phyloP scores from a whole-genome alignment of 2,113 vertebrate species.

The Phaethon lepturus region DNA sequence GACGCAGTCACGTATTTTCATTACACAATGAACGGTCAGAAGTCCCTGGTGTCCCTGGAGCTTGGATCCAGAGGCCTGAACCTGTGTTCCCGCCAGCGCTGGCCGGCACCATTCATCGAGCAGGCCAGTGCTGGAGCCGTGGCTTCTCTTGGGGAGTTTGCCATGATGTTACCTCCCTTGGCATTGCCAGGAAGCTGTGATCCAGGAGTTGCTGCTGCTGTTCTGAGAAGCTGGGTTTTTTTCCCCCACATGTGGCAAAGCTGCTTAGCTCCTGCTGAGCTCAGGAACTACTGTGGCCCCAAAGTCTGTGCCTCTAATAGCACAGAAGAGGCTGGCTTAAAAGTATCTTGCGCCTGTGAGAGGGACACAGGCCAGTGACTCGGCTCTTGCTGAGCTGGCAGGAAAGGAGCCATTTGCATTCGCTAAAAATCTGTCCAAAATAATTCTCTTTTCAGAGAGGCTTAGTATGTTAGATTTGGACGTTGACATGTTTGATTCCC shows the following conservation, averaged over 20 bases:
- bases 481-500: neutral
- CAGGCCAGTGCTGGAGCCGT: neutral
- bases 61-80: neutral
- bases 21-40: neutral
- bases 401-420: neutral
- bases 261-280: neutral
- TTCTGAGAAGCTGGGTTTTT: neutral
- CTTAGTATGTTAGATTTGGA: neutral
- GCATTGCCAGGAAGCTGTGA: neutral
- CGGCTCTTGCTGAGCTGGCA: neutral
- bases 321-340: neutral
- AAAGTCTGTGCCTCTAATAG: neutral
- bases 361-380: neutral
- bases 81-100: rapidly evolving
- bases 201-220: neutral
- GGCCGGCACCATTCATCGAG: neutral
- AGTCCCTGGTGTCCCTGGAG: neutral
- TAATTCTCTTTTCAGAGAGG: neutral
- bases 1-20: neutral
- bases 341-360: neutral
- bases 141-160: neutral
- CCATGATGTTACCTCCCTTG: neutral
- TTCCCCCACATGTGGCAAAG: neutral
- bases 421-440: neutral
- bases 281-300: neutral